Evolutionary conservation across 2,113 vertebrate genomes (phyloP), one percentile per base, ranked within the genome.

Genomic region (Poeciliopsis turrubarensis): DNA sequence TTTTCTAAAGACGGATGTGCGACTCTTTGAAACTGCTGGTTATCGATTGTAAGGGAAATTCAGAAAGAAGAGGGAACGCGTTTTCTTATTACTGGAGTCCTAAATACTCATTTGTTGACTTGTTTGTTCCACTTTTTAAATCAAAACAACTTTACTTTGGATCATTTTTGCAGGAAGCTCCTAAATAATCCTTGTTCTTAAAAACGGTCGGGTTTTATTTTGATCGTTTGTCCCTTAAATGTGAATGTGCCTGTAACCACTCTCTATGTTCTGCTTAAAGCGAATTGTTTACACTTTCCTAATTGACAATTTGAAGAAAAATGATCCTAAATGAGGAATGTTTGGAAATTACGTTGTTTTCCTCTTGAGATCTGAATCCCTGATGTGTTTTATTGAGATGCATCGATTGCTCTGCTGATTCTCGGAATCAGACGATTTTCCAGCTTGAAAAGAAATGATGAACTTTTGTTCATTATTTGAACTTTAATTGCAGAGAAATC

Each of bases 191-290:
- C 65, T 62, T 64, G 60, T 79, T 26, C 22, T 15, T 54, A 15
- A 41, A 44, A 61, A 32, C 19, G 13, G 32, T 78, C 71, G 67
- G 76, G 64, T 73, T 72, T 17, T 29, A 4, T 79, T 83, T 72
- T 34, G 68, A 60, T 75, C 72, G 32, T 70, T 44, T 74, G 68
- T 78, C 65, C 74, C 84, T 81, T 78, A 79, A 90, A 90, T 92
- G 89, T 93, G 90, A 93, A 57, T 77, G 51, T 72, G 79, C 80
- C 80, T 81, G 72, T 90, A 89, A 93, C 90, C 89, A 87, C 89
- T 91, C 86, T 30, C 29, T 63, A 27, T 77, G 26, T 60, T 64
- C 72, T 74, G 76, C 70, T 73, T 73, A 62, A 87, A 84, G 78
- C 72, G 73, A 82, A 76, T 41, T 84, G 90, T 92, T 93, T 92